Percentiles rank a stretch among this genome's conserved stretches.
Evolutionary conservation across 2,888 invertebrate genomes (phyloP).

Genomic region (Metalampra italica): DNA sequence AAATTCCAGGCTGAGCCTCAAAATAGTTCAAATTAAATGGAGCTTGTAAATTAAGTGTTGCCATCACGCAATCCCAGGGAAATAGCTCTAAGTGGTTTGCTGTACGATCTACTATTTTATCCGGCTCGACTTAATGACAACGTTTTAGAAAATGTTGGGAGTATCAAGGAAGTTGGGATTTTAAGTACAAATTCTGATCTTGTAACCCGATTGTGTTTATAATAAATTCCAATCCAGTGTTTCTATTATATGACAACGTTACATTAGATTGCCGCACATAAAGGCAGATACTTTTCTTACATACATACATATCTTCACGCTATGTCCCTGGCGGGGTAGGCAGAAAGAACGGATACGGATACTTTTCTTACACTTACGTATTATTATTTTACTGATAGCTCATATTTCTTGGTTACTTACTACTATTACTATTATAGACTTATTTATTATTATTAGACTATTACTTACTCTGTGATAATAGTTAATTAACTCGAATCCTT

Average conservation of each 20-base stretch:
- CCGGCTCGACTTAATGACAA: conserved; percentile 43
- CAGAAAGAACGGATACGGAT: too few species aligned
- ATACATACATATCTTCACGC: too few species aligned
- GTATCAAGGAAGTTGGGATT: neutral
- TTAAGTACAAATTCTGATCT: conserved; percentile 1
- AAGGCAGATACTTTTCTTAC: conserved; percentile 7
- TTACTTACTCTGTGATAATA: too few species aligned
- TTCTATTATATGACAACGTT: neutral
- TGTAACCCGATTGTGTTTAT: too few species aligned
- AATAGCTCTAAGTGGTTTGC: conserved; percentile 71
- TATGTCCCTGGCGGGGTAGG: too few species aligned
- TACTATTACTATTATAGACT: too few species aligned
- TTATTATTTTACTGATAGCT: too few species aligned
- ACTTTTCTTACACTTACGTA: too few species aligned
- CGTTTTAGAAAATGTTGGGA: conserved; percentile 22
- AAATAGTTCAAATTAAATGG: conserved; percentile 70
- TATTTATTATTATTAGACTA: too few species aligned
- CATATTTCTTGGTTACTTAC: too few species aligned
- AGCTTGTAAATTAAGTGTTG: conserved; percentile 76
- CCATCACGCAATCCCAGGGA: conserved; percentile 72
- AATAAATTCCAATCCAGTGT: conserved; percentile 4
- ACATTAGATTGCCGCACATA: conserved; percentile 5
- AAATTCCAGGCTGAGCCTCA: conserved; percentile 62
- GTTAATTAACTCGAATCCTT: too few species aligned
- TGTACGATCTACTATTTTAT: conserved; percentile 58